Evolutionary conservation across 64 coral and sea anemone genomes (phyloP).

Genomic region (Montipora sp.): DNA sequence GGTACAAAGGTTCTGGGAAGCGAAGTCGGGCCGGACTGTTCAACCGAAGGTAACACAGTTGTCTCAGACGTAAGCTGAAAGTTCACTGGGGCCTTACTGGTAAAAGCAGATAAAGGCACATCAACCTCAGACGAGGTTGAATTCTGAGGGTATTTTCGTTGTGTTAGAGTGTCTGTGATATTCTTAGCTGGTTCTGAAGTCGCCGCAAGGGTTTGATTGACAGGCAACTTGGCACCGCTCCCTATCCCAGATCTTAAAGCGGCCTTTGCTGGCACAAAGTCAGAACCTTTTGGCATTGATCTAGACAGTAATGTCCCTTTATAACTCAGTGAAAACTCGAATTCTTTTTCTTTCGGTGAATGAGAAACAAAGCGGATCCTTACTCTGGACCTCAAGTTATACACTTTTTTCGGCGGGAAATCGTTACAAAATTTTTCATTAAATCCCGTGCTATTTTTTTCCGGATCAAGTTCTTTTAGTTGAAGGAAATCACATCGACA

Average conservation of each 20-base stretch:
- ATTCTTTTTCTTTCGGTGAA: background rate
- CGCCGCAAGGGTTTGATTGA: background rate
- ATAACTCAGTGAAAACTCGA: background rate
- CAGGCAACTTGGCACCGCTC: background rate
- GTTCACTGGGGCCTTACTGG: background rate
- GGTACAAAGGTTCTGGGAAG: background rate
- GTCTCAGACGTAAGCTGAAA: background rate
- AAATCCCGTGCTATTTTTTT: constrained; percentile 27
- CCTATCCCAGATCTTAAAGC: background rate
- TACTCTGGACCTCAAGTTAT: constrained; percentile 18
- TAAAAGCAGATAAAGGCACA: constrained; percentile 16
- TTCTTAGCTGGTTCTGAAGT: background rate
- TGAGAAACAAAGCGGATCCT: constrained; percentile 30
- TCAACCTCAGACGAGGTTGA: background rate
- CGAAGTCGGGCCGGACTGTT: background rate
- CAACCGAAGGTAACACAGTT: background rate
- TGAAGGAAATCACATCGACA: constrained; percentile 31
- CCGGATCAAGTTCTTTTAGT: constrained; percentile 6
- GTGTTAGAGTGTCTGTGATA: background rate
- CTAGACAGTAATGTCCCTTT: background rate
- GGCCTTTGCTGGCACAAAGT: background rate
- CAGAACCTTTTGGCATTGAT: background rate
- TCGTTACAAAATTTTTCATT: constrained; percentile 22
- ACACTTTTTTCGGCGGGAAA: background rate
- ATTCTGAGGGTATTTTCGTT: background rate